A percentile compares a stretch with the other conserved stretches of the same genome.
phyloP scores from a whole-genome alignment of 2,888 invertebrate species.

The Lasius platythorax region DNA sequence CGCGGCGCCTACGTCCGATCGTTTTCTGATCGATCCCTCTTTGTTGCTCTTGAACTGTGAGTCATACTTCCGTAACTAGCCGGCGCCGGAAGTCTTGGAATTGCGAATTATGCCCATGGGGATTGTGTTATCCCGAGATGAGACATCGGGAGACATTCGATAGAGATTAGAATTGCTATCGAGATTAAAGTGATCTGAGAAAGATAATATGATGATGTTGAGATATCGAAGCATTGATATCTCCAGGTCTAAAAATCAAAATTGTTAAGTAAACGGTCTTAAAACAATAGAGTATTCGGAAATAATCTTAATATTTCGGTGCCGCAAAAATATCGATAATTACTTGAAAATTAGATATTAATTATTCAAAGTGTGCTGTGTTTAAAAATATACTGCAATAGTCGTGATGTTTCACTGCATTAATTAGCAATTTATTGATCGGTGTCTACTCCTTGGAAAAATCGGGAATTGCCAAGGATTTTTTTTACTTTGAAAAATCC shows the following conservation, averaged over 20 bases:
- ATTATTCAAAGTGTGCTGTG: neutral
- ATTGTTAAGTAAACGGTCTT: neutral
- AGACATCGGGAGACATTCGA: neutral
- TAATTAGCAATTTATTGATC: neutral
- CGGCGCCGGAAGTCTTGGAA: conserved; percentile 43
- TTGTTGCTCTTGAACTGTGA: conserved; percentile 76
- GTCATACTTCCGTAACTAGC: conserved; percentile 79
- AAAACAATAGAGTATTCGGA: neutral
- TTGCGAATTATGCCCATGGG: neutral
- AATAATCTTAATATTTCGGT: neutral
- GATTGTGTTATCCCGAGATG: neutral
- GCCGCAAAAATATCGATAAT: neutral
- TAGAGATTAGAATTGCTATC: neutral
- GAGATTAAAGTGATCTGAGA: neutral
- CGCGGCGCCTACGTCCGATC: conserved; percentile 84
- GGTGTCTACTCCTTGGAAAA: too few relatives aligned
- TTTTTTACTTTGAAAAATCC: too few relatives aligned
- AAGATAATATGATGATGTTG: neutral
- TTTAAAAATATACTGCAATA: neutral
- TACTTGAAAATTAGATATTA: neutral
- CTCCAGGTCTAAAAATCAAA: neutral
- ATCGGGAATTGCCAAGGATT: too few relatives aligned
- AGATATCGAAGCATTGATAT: neutral
- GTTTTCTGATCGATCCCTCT: conserved; percentile 84
- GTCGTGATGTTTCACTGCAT: neutral